Base-by-base conservation (phyloP, 2,797 vertebrate genomes). In the Cyclopterus lumpus region DNA sequence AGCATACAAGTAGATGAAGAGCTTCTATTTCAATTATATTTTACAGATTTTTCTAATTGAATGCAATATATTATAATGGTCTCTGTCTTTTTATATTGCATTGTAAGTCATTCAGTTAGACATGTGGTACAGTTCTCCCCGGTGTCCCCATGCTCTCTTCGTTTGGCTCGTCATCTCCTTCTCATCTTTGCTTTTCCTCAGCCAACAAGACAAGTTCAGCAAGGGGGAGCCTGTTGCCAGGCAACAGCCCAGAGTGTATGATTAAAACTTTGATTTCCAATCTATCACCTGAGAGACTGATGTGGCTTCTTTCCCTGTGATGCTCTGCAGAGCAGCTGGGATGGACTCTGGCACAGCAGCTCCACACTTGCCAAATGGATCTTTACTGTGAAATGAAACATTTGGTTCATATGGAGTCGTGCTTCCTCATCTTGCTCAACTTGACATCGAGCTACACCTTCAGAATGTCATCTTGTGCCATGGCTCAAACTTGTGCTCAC, bases 231-330 rank as follows among this genome's bases (percentile, higher is more conserved):
- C 80, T 92, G 93, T 94, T 95, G 91, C 93, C 81, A 92, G 85
- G 93, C 92, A 94, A 94, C 93, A 82, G 87, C 79, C 70, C 78
- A 53, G 88, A 90, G 88, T 90, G 81, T 88, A 88, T 94, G 93
- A 94, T 93, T 92, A 93, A 94, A 93, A 92, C 89, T 94, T 94
- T 93, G 93, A 93, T 93, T 94, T 93, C 88, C 88, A 92, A 93
- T 91, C 88, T 90, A 90, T 95, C 91, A 93, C 89, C 85, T 82
- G 89, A 91, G 84, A 93, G 88, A 86, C 79, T 86, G 88, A 89
- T 84, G 85, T 83, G 82, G 80, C 76, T 85, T 83, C 73, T 86
- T 87, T 78, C 82, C 49, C 85, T 88, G 84, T 89, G 89, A 88
- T 86, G 86, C 87, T 82, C 81, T 75, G 81, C 71, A 74, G 72